Evolutionary conservation across 2,888 invertebrate species (phyloP).

Genomic region (Trissolcus brochymenae): DNA sequence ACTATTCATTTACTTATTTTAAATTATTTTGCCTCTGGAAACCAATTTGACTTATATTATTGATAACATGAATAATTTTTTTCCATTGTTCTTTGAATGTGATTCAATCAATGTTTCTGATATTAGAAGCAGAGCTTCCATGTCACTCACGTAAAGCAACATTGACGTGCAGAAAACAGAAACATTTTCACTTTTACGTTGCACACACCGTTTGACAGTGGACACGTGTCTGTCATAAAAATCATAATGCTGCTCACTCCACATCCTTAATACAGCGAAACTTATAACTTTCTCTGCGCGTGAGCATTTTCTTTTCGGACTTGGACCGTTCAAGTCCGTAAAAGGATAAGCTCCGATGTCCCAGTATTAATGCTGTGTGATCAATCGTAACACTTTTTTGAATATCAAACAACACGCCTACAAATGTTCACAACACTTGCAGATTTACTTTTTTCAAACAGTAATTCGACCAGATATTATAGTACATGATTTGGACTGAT

Average conservation of each 20-base stretch:
- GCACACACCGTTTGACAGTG: constrained; percentile 40
- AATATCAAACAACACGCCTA: constrained; percentile 23
- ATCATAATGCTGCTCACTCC: constrained; percentile 35
- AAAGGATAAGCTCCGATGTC: constrained; percentile 25
- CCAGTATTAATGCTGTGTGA: constrained; percentile 3
- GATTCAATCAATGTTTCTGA: too few species aligned
- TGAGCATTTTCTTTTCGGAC: constrained; percentile 22
- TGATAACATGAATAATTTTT: not conserved
- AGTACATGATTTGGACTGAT: too few species aligned
- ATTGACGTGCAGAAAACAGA: constrained; percentile 29
- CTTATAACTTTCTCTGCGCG: constrained; percentile 50
- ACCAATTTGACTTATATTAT: too few species aligned
- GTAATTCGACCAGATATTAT: too few species aligned
- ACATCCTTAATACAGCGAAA: constrained; percentile 28
- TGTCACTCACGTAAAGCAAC: constrained; percentile 42
- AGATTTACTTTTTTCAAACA: constrained; percentile 9
- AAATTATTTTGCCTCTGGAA: not conserved
- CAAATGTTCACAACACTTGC: constrained; percentile 20
- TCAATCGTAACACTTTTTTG: constrained; percentile 20
- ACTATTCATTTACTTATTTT: not conserved
- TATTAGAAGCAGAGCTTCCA: too few species aligned
- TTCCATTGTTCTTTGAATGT: not conserved
- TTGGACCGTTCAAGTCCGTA: constrained; percentile 41
- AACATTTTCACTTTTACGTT: constrained; percentile 45
- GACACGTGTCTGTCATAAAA: constrained; percentile 19